A percentile compares a stretch with the other conserved stretches of the same genome.
phyloP scores from a whole-genome alignment of 1,140 invertebrate species.

The Tetragonula clypearis region DNA sequence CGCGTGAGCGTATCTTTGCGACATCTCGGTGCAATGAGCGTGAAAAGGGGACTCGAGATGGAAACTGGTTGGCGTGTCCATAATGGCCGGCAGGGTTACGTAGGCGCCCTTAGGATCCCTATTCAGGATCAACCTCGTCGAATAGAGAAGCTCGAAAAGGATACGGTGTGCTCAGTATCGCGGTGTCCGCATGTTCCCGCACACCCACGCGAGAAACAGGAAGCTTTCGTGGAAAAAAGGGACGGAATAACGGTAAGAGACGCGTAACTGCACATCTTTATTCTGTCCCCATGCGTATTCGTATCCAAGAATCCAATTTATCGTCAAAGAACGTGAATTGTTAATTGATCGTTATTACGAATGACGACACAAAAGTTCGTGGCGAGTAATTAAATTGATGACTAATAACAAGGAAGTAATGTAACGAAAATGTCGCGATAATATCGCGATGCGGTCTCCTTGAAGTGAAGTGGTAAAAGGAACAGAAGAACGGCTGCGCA shows the following conservation, averaged over 20 bases:
- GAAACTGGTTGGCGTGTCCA: slow-evolving; percentile 70
- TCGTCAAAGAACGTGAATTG: background rate
- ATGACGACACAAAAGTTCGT: background rate
- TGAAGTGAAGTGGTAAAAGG: background rate
- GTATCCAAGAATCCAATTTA: background rate
- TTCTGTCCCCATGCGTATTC: background rate
- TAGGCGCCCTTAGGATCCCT: slow-evolving; percentile 75
- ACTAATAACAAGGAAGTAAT: background rate
- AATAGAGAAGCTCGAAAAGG: slow-evolving; percentile 71
- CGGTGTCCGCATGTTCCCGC: background rate
- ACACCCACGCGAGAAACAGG: slow-evolving; percentile 29
- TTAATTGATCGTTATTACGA: background rate
- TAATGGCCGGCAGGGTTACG: slow-evolving; percentile 75
- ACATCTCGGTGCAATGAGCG: slow-evolving; percentile 61
- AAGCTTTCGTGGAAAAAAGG: background rate
- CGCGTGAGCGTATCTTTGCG: background rate
- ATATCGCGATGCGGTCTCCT: background rate
- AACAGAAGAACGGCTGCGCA: background rate
- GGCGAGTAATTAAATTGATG: background rate
- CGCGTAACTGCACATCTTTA: background rate
- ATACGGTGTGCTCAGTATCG: slow-evolving; percentile 33
- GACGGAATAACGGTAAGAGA: slow-evolving; percentile 29
- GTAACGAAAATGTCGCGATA: background rate
- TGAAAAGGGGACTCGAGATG: slow-evolving; percentile 66
- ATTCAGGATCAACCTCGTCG: slow-evolving; percentile 68